Evolutionary conservation across 2,888 invertebrate genomes (phyloP).

Genomic region (Pyrocoelia pectoralis): DNA sequence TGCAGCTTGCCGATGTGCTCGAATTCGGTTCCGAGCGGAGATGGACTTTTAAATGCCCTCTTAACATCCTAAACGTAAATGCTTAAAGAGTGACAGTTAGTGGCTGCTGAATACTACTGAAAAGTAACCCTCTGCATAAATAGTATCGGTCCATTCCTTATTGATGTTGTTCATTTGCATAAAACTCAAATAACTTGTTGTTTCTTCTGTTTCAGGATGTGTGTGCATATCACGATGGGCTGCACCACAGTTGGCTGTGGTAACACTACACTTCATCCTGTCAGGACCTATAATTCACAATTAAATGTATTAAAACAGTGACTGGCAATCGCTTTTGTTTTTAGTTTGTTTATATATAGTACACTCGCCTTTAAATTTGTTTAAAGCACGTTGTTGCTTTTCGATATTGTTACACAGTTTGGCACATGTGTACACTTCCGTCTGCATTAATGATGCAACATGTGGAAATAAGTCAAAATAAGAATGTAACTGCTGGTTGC

Average conservation of each 20-base stretch:
- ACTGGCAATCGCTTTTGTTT: constrained; percentile 33
- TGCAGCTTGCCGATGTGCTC: constrained; percentile 53
- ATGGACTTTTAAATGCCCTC: constrained; percentile 58
- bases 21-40: constrained; percentile 52
- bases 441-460: constrained; percentile 39
- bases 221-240: constrained; percentile 57
- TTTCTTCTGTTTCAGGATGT: constrained; percentile 56
- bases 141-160: constrained; percentile 16
- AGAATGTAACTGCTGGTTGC: constrained; percentile 29
- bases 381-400: constrained; percentile 24
- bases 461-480: constrained; percentile 34
- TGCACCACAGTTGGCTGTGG: constrained; percentile 55
- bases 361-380: constrained; percentile 12
- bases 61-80: constrained; percentile 50
- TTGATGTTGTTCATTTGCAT: constrained; percentile 17
- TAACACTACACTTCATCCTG: constrained; percentile 57
- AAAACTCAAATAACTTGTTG: constrained; percentile 11
- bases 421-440: constrained; percentile 31
- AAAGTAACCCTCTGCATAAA: constrained; percentile 31
- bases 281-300: constrained; percentile 53
- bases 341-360: constrained; percentile 15
- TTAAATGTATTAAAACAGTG: constrained; percentile 42
- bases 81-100: constrained; percentile 47
- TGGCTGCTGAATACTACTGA: constrained; percentile 33
- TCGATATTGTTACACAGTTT: constrained; percentile 37